A percentile compares a stretch with the other conserved stretches of the same genome.
phyloP scores from a whole-genome alignment of 23 tunicate species.

The Phallusia fumigata region DNA sequence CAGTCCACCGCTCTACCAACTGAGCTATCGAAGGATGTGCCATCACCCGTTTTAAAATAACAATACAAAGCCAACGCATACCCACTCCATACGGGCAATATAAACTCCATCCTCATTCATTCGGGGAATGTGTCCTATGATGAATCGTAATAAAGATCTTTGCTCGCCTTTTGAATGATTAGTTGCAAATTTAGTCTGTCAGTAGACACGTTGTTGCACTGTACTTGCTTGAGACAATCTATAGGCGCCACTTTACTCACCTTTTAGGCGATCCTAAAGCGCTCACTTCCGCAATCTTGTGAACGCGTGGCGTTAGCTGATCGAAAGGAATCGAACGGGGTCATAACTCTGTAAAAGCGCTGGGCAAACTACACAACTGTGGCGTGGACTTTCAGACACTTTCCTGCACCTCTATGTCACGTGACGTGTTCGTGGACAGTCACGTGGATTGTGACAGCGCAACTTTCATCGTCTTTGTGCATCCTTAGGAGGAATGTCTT shows the following conservation, averaged over 20 bases:
- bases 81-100: too few relatives aligned
- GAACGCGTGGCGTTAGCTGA: constrained; percentile 11
- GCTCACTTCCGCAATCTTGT: constrained; percentile 21
- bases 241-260: neutral
- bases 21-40: too few relatives aligned
- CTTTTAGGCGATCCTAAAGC: constrained; percentile 25
- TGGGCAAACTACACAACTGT: constrained; percentile 23
- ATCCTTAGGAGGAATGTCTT: constrained; percentile 15
- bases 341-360: constrained; percentile 13
- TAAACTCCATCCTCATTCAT: too few relatives aligned
- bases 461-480: constrained; percentile 5
- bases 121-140: too few relatives aligned
- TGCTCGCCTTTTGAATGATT: too few relatives aligned
- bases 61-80: too few relatives aligned
- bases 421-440: neutral
- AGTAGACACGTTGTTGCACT: too few relatives aligned
- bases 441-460: constrained; percentile 29
- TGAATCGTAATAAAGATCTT: too few relatives aligned
- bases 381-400: constrained; percentile 24
- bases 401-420: neutral
- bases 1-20: too few relatives aligned
- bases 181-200: too few relatives aligned
- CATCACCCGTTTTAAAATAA: too few relatives aligned
- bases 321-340: constrained; percentile 16
- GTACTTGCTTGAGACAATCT: too few relatives aligned